Percentiles rank a stretch among this genome's conserved stretches.
phyloP scores from a whole-genome alignment of 2,113 vertebrate genomes.

The Ancistrus triradiatus region DNA sequence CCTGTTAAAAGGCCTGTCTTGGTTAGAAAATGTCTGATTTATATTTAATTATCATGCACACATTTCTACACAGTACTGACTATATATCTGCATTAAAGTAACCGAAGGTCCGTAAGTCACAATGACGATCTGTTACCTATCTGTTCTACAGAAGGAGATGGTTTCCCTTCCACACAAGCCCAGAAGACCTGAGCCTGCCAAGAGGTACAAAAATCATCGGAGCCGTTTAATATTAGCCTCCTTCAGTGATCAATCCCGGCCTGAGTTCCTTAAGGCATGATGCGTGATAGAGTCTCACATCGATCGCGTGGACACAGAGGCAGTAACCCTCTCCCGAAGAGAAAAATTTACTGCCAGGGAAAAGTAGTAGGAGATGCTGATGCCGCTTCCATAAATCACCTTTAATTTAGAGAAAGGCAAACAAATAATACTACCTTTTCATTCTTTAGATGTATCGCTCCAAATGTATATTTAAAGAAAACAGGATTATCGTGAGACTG shows the following conservation, averaged over 20 bases:
- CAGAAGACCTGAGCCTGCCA: conserved; percentile 15
- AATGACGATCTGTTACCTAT: no score
- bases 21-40: no score
- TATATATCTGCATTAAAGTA: no score
- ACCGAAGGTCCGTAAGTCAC: no score
- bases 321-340: conserved; percentile 27
- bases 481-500: no score
- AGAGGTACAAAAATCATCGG: conserved; percentile 33
- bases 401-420: conserved; percentile 33
- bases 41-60: no score
- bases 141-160: conserved; percentile 64
- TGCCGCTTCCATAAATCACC: conserved; percentile 39
- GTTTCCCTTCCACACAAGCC: conserved; percentile 58
- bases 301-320: conserved; percentile 36
- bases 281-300: conserved; percentile 21
- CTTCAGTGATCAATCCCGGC: conserved; percentile 3
- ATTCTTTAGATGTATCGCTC: conserved; percentile 6
- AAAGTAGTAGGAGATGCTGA: conserved; percentile 34
- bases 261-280: conserved; percentile 21
- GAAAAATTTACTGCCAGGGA: conserved; percentile 43
- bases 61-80: no score
- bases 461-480: no score
- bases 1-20: no score
- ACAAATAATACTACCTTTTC: conserved; percentile 17
- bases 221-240: background rate